Evolutionary conservation across 2,113 vertebrate genomes (phyloP), one percentile per base, ranked within the genome.

Genomic region (Anthoscopus minutus): DNA sequence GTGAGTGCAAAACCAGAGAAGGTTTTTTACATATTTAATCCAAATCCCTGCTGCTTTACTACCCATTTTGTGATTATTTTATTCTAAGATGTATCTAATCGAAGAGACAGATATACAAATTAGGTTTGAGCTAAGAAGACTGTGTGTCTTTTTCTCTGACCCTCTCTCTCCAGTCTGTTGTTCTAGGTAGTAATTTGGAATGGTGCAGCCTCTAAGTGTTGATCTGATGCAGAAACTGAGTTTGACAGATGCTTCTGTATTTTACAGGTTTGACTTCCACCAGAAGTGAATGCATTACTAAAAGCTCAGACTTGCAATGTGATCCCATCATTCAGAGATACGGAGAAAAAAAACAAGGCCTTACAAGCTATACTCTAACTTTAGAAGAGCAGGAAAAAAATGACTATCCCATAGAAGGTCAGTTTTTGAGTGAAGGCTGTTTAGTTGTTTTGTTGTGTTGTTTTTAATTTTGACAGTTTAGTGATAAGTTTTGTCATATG

Each of bases 371-470:
- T 48, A 93, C 97, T 86, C 89, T 98, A 13, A 97, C 97, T 61
- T 71, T 80, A 66, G 87, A 98, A 38, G 97, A 98, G 83, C 97
- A 97, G 96, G 71, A 80, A 74, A 94, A 65, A 47, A 92, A 98
- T 66, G n/a, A 96, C 50, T 98, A 97, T 82, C 98, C 98, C 11
- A 77, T 97, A 66, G 92, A 96, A 98, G 97, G 98, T 97, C 81
- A 78, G 95, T 48, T 91, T 64, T 79, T 78, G 25, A 35, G 72
- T 73, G 16, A 47, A 65, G 65, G 60, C 12, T 73, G 15, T 78
- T 66, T 57, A 38, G 35, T 44, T 72, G 38, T 4, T 67, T 57
- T 53, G 8, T 11, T 48, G 15, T 73, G 4, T 23, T 42, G 23
- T 16, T 74, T 67, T 25, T 10, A 20, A 38, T 86, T 51, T n/a